These are phyloP conservation scores for Mesoclemmys tuberculata DNA, from an alignment of 2,113 vertebrate species.

Conservation along the genomic window DNA sequence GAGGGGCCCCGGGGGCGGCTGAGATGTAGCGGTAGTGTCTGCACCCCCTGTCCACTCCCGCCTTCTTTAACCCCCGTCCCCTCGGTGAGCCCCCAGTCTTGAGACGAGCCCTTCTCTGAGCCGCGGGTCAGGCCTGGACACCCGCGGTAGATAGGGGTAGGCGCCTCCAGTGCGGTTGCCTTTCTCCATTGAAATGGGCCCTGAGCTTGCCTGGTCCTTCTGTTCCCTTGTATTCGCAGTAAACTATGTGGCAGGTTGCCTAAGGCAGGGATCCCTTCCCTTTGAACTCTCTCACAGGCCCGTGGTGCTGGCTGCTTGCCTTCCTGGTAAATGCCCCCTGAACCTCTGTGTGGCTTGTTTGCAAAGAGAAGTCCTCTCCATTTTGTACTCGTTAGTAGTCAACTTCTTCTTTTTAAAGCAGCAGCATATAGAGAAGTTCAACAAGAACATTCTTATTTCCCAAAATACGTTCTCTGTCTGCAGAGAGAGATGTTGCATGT, in stretches of 20 bases:
- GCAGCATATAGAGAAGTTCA: neutral
- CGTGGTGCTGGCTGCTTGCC: neutral
- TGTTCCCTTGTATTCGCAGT: too few species aligned
- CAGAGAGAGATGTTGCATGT: neutral
- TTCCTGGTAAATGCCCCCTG: neutral
- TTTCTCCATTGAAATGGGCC: neutral
- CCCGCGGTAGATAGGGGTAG: too few species aligned
- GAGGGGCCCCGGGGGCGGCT: too few species aligned
- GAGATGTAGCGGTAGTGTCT: neutral
- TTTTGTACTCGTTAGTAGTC: neutral
- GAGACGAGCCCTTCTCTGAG: neutral
- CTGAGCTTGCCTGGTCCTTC: neutral
- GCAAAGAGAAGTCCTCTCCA: neutral
- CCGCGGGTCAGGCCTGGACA: neutral
- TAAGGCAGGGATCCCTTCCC: neutral
- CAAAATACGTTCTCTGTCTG: neutral
- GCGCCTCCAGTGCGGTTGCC: neutral
- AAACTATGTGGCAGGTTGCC: too few species aligned
- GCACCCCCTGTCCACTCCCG: neutral
- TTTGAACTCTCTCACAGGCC: too few species aligned
- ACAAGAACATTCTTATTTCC: neutral
- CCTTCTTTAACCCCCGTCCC: neutral
- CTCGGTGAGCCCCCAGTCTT: rapidly evolving
- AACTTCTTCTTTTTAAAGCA: neutral
- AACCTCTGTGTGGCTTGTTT: neutral